phyloP scores from a whole-genome alignment of 1,140 invertebrate genomes.

The Ceratosolen fusciceps region DNA sequence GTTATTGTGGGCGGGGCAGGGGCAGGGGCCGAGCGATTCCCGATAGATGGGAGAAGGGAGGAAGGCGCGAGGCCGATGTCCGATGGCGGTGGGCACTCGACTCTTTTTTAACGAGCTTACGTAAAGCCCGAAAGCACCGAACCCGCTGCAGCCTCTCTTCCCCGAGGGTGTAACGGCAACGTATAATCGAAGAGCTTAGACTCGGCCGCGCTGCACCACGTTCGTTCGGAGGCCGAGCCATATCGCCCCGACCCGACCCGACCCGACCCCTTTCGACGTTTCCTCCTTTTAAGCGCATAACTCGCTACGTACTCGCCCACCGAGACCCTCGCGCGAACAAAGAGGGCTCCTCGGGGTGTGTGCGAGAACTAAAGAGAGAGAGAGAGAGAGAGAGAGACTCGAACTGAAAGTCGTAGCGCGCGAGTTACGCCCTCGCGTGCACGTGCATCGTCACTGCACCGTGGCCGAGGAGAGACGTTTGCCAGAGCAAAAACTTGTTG shows the following conservation, averaged over 20 bases:
- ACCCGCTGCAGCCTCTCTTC: no score
- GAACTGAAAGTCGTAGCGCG: slow-evolving; percentile 23
- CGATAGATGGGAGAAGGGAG: no score
- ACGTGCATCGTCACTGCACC: neutral
- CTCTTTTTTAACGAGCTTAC: neutral
- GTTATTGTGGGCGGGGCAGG: no score
- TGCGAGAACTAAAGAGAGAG: no score
- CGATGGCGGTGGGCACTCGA: no score
- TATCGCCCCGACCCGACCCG: no score
- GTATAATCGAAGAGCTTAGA: neutral
- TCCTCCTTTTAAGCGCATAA: neutral
- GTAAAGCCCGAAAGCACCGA: neutral
- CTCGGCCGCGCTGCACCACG: neutral
- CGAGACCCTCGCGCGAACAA: no score
- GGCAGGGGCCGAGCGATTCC: no score
- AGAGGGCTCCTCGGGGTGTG: no score
- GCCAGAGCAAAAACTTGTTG: slow-evolving; percentile 34
- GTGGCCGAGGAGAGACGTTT: neutral
- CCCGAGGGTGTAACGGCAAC: neutral
- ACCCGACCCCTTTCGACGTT: neutral
- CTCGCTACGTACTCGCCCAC: neutral
- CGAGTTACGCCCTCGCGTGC: neutral
- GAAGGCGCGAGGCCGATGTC: no score
- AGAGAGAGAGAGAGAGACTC: no score
- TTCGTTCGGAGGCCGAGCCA: slow-evolving; percentile 1